Conservation (phyloP, 2,888 invertebrate genomes). For the Aromia moschata region DNA sequence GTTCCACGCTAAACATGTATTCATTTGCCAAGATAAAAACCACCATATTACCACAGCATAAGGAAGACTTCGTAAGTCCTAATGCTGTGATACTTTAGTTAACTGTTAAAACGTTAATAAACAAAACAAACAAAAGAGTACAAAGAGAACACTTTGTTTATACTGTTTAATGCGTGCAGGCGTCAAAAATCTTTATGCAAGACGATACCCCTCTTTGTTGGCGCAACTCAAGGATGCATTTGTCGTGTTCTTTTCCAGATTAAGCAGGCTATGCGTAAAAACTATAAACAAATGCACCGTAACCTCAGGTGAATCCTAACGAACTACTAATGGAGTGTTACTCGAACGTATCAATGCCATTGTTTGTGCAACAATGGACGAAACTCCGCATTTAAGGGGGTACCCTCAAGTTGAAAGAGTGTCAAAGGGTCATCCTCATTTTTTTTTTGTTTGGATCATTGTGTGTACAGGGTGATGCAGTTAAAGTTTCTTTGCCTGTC, state of each 20-base stretch:
- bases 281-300: constrained; percentile 11
- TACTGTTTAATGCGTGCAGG: constrained; percentile 29
- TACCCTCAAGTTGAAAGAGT: no score
- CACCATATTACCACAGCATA: no score
- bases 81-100: no score
- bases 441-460: no score
- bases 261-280: constrained; percentile 13
- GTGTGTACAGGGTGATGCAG: no score
- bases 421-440: no score
- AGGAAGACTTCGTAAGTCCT: no score
- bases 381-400: no score
- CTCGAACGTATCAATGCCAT: constrained; percentile 23
- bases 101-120: background rate
- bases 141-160: constrained; percentile 27
- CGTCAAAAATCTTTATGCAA: constrained; percentile 18
- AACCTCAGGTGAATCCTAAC: constrained; percentile 18
- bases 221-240: constrained; percentile 24
- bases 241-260: constrained; percentile 24
- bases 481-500: no score
- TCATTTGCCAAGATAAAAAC: constrained; percentile 7
- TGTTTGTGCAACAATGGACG: constrained; percentile 32
- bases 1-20: no score
- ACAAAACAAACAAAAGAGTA: no score
- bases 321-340: constrained; percentile 30
- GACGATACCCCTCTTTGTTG: constrained; percentile 18